Conservation (phyloP, 1,140 invertebrate species). For the Conus ventricosus region DNA sequence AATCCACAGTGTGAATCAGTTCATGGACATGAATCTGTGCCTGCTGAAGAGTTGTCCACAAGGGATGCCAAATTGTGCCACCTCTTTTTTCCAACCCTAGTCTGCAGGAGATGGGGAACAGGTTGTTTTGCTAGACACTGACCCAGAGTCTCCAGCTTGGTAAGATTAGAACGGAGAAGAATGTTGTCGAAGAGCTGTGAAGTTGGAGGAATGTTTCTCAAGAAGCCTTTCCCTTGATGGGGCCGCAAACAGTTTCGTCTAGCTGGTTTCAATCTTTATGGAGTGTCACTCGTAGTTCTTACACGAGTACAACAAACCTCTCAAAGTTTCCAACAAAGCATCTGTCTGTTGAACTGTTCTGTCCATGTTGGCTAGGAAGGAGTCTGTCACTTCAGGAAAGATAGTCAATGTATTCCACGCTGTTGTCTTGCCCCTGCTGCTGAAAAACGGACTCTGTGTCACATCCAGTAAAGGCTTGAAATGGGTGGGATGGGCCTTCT, state of each 20-base stretch:
- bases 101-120: not conserved
- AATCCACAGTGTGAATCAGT: not conserved
- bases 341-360: not conserved
- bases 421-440: not conserved
- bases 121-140: not conserved
- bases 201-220: not conserved
- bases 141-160: not conserved
- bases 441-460: not conserved
- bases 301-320: not conserved
- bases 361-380: not conserved
- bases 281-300: not conserved
- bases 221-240: not conserved
- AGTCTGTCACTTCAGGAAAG: not conserved
- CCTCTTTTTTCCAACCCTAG: not conserved
- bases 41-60: not conserved
- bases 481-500: not conserved
- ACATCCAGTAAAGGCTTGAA: conserved; percentile 47
- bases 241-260: not conserved
- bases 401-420: not conserved
- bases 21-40: not conserved
- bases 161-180: not conserved
- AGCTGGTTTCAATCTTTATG: not conserved
- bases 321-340: not conserved
- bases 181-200: not conserved
- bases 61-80: not conserved